These are phyloP conservation scores for Hydropsyche tenuis DNA, from an alignment of 1,140 invertebrate genomes.

Conservation along the genomic window DNA sequence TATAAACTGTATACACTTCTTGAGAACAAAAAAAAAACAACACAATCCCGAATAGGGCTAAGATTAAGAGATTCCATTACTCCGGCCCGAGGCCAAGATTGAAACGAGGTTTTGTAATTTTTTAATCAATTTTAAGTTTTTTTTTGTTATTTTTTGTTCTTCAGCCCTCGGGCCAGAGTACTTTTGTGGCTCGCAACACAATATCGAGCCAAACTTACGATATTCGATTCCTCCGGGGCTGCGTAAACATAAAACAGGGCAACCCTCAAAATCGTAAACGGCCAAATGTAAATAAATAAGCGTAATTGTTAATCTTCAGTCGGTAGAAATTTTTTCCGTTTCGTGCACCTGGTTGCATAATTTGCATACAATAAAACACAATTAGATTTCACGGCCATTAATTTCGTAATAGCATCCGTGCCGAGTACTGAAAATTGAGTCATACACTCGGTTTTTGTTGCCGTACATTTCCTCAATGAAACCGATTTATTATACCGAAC, in stretches of 20 bases:
- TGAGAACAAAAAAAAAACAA: neutral
- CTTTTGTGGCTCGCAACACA: conserved; percentile 1
- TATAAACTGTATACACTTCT: no score
- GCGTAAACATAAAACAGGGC: neutral
- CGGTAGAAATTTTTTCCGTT: no score
- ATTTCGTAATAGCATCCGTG: conserved; percentile 46
- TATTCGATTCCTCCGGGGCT: neutral
- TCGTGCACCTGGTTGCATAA: conserved; percentile 34
- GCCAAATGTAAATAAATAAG: no score
- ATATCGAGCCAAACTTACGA: conserved; percentile 11
- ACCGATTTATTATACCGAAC: no score
- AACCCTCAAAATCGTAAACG: neutral
- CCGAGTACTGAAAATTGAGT: conserved; percentile 46
- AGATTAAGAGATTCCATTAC: conserved; percentile 27
- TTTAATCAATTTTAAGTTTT: conserved; percentile 28
- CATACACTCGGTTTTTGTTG: conserved; percentile 33
- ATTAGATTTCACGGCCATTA: conserved; percentile 51
- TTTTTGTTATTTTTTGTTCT: neutral
- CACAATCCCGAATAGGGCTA: conserved; percentile 6
- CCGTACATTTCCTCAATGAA: no score
- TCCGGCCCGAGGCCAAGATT: conserved; percentile 9
- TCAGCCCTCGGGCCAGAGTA: neutral
- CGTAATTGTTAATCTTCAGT: no score
- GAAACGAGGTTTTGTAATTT: conserved; percentile 26
- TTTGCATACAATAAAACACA: conserved; percentile 51